Evolutionary conservation across 2,797 vertebrate species (phyloP), one percentile per base, ranked within the genome.

Genomic region (Psittacula echo): DNA sequence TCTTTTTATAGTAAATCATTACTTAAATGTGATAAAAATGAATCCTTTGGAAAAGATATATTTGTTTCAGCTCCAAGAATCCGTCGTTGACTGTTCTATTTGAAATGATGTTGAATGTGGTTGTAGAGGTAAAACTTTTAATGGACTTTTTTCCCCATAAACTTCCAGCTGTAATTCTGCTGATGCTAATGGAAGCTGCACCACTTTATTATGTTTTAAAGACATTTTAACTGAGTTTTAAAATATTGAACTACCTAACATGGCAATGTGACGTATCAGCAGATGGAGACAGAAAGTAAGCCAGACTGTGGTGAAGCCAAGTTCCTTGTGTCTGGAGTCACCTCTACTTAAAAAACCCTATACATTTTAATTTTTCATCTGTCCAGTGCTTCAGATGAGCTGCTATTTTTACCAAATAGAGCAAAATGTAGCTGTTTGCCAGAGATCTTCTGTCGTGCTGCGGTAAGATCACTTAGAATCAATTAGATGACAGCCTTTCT

Each of bases 1-100:
- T 64, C 70, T 76, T 87, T 78, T 70, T 42, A 71, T 85, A 94
- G 44, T 87, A 90, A 90, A 76, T 85, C 4, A 67, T 88, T 90
- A 82, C 61, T 85, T 89, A 72, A 89, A 90, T 58, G 41, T 53
- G 64, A 61, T 91, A 70, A 88, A 89, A 87, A 70, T 39, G 77
- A 91, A 30, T 68, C 17, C 11, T 81, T 86, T 93, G 29, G 42
- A 88, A 54, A 47, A 17, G 27, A 3, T 34, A 1, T 53, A 53
- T 79, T 91, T 76, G 11, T 88, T 90, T 90, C 74, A 54, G 61
- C 44, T 94, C 56, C 42, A 64, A 44, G 16, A 50, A 78, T 68
- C 39, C 21, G 30, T 54, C 1, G 0, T 12, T 85, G 44, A 30
- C 47, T 79, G 9, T 73, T 64, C 37, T 62, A 5, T 56, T 85